phyloP scores from a whole-genome alignment of 2,888 invertebrate species.

The Phyllotreta cruciferae region DNA sequence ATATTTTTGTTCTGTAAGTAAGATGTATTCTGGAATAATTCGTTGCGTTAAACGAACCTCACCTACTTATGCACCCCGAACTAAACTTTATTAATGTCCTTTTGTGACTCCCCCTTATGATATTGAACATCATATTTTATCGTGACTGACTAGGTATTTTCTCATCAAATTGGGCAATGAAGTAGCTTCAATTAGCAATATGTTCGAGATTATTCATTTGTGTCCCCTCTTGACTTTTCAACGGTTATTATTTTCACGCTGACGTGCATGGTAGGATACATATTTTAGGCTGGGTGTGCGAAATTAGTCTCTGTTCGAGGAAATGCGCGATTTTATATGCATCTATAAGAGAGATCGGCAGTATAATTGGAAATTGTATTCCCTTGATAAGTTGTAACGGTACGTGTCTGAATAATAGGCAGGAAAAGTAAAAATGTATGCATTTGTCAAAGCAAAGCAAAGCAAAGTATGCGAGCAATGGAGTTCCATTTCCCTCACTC shows the following conservation, averaged over 20 bases:
- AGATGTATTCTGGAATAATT: slow-evolving; percentile 1
- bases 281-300: no score
- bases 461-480: slow-evolving; percentile 13
- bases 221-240: slow-evolving; percentile 31
- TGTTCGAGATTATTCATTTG: slow-evolving; percentile 58
- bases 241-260: slow-evolving; percentile 25
- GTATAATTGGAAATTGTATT: neutral
- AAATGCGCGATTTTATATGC: no score
- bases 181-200: slow-evolving; percentile 57
- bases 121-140: slow-evolving; percentile 41
- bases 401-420: slow-evolving; percentile 13
- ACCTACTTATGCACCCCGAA: slow-evolving; percentile 52
- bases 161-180: slow-evolving; percentile 55
- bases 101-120: slow-evolving; percentile 48
- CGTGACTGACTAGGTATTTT: slow-evolving; percentile 42
- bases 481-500: slow-evolving; percentile 30
- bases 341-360: no score
- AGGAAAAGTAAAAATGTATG: slow-evolving; percentile 26
- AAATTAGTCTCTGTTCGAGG: slow-evolving; percentile 15
- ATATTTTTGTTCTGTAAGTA: no score
- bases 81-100: slow-evolving; percentile 46
- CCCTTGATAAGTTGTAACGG: slow-evolving; percentile 9
- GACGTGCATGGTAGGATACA: slow-evolving; percentile 28
- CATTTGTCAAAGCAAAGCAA: slow-evolving; percentile 30
- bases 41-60: slow-evolving; percentile 16